These are phyloP conservation scores for Popillia japonica DNA, from an alignment of 1,140 invertebrate genomes.

Conservation along the genomic window DNA sequence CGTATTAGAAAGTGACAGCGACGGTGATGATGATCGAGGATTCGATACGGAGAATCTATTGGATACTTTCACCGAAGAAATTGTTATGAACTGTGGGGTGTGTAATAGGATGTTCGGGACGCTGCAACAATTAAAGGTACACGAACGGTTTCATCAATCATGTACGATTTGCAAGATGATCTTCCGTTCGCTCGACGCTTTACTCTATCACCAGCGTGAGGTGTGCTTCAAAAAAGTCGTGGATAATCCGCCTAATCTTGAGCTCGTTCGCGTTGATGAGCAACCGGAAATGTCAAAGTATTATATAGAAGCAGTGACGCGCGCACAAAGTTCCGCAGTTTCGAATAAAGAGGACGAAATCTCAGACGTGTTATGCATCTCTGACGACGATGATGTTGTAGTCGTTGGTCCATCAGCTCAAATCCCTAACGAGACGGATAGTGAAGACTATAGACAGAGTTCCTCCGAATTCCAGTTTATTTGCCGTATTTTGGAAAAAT, in stretches of 20 bases:
- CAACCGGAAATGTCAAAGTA: not conserved
- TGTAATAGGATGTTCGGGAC: conserved; percentile 27
- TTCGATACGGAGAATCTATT: not conserved
- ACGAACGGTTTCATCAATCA: not conserved
- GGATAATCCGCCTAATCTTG: not conserved
- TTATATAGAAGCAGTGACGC: too few species aligned
- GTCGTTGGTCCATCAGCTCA: not conserved
- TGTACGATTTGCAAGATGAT: conserved; percentile 22
- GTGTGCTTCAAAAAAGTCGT: not conserved
- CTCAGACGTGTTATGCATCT: not conserved
- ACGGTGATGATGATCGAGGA: not conserved
- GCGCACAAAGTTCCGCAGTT: not conserved
- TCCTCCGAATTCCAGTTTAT: not conserved
- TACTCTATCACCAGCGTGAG: not conserved
- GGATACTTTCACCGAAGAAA: conserved; percentile 3
- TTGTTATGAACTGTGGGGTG: not conserved
- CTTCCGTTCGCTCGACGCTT: not conserved
- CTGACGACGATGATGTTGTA: not conserved
- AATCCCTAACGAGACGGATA: not conserved
- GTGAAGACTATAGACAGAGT: not conserved
- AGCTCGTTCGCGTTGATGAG: not conserved
- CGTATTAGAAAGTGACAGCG: not conserved
- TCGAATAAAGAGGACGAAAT: not conserved
- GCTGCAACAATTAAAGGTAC: not conserved
- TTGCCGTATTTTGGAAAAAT: not conserved